Evolutionary conservation across 2,888 invertebrate genomes (phyloP), one percentile per base, ranked within the genome.

Genomic region (Holacanthella duospinosa): DNA sequence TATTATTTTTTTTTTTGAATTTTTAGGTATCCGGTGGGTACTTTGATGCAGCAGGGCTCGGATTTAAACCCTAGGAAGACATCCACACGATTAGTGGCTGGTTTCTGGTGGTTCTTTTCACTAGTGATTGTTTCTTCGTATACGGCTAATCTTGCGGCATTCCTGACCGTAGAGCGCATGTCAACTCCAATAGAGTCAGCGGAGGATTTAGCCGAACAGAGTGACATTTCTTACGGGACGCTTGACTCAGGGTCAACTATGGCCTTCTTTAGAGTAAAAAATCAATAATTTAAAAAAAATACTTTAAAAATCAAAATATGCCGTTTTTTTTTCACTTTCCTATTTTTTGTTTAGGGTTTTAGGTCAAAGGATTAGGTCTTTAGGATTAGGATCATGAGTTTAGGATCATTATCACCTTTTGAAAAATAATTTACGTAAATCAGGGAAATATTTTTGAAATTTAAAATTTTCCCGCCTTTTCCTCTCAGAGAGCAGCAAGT

Each of bases 21-120:
- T n/a, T n/a, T n/a, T n/a, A n/a, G n/a, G n/a, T 95, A 95, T 80
- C 89, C 91, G 69, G 91, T 94, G 55, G 95, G 95, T 27, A 93
- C 93, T 28, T 85, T 96, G 74, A 85, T 96, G 83, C 88, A 94
- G 75, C 94, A 94, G 78, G 93, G 92, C 67, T 90, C 90, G 64
- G 90, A 90, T 67, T 80, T 92, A 69, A 91, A 93, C 79, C 94
- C 95, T 58, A 93, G 87, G 88, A 91, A 91, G 73, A 68, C 67
- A 4, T 71, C 69, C 6, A 72, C 83, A 0, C 75, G 83, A 60
- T 78, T 83, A 36, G 81, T 83, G 26, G 82, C 81, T 27, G 82
- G 77, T 21, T 76, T 78, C 60, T 84, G 83, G 83, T 84, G 83
- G 83, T 82, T 83, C 76, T 92, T 93, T 77, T 91, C 90, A 0